These are phyloP conservation scores for Scomber scombrus DNA, from an alignment of 2,113 vertebrate genomes.

Conservation along the genomic window DNA sequence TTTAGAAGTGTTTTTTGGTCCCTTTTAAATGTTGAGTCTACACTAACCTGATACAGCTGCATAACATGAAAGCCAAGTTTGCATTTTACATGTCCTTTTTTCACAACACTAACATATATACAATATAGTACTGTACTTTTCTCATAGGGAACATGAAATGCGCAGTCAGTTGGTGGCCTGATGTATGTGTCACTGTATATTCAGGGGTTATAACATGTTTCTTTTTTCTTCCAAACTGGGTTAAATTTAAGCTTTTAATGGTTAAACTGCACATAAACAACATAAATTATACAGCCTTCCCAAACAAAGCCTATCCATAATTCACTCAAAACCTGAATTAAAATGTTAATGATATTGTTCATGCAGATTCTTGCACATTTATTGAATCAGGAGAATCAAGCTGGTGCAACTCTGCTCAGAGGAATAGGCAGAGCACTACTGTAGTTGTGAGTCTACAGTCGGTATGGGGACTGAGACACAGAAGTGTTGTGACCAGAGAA, in stretches of 20 bases:
- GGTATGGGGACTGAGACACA: slow-evolving; percentile 29
- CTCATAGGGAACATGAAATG: background rate
- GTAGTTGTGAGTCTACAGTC: slow-evolving; percentile 30
- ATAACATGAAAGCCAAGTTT: slow-evolving; percentile 12
- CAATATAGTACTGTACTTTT: background rate
- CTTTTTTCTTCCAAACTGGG: background rate
- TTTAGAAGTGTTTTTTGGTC: background rate
- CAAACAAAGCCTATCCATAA: background rate
- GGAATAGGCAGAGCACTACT: background rate
- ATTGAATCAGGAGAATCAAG: background rate
- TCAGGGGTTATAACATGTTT: background rate
- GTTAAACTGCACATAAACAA: background rate
- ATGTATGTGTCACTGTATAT: background rate
- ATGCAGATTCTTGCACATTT: background rate
- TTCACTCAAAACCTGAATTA: background rate
- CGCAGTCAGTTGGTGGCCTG: background rate
- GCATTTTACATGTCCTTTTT: background rate
- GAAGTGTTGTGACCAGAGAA: slow-evolving; percentile 61
- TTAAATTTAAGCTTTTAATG: background rate
- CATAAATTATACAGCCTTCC: background rate
- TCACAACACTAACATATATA: background rate
- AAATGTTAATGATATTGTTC: background rate
- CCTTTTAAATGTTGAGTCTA: background rate
- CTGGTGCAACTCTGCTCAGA: background rate
- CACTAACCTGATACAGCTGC: background rate